Conservation (phyloP, 2,888 invertebrate species). For the Spisula subtruncata region DNA sequence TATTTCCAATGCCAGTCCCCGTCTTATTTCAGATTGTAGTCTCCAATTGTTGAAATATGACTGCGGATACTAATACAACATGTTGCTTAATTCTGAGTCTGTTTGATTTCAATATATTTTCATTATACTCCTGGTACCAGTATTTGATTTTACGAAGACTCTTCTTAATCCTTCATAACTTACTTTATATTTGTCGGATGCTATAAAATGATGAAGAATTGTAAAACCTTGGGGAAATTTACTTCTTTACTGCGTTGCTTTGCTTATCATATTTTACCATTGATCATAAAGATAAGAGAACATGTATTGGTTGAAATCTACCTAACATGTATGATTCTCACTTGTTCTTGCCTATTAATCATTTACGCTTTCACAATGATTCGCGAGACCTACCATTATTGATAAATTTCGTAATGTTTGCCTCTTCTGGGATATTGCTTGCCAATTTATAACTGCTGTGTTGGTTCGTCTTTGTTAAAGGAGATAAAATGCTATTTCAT, state of each 20-base stretch:
- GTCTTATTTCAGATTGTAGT: no score
- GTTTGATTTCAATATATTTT: background rate
- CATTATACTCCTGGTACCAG: background rate
- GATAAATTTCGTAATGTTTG: slow-evolving; percentile 6
- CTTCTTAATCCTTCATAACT: background rate
- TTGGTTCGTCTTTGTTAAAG: background rate
- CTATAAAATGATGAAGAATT: slow-evolving; percentile 16
- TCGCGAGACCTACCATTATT: background rate
- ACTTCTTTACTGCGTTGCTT: background rate
- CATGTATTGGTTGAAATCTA: slow-evolving; percentile 3
- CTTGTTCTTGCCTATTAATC: background rate
- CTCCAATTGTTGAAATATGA: background rate
- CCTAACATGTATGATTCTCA: background rate
- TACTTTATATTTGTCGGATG: background rate
- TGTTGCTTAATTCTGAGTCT: background rate
- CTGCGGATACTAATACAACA: background rate
- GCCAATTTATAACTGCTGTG: background rate
- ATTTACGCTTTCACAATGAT: slow-evolving; percentile 12
- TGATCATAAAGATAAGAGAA: background rate
- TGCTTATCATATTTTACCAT: slow-evolving; percentile 9
- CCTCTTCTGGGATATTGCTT: background rate
- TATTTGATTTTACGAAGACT: background rate
- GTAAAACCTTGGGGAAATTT: slow-evolving; percentile 12
- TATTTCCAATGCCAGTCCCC: no score
- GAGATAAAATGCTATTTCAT: background rate